Evolutionary conservation across 1,140 invertebrate genomes (phyloP).

Genomic region (Saccostrea glomerata): DNA sequence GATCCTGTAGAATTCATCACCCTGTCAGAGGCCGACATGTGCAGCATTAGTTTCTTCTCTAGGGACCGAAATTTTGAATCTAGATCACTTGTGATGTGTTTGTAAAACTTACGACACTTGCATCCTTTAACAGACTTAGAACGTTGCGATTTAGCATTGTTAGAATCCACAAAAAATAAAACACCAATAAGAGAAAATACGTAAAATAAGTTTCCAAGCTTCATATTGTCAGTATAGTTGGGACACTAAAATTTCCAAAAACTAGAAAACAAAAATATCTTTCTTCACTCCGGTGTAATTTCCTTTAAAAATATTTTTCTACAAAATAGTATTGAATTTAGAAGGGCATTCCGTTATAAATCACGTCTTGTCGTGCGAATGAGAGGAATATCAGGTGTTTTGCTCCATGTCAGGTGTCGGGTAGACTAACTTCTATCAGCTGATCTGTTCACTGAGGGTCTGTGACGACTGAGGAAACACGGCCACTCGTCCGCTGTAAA

Average conservation of each 20-base stretch:
- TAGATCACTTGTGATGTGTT: conserved; percentile 38
- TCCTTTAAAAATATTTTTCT: not conserved
- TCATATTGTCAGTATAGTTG: not conserved
- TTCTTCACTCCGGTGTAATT: not conserved
- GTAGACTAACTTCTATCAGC: conserved; percentile 3
- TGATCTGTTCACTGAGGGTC: not conserved
- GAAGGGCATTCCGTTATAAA: not conserved
- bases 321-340: not conserved
- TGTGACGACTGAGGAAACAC: conserved; percentile 8
- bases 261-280: not conserved
- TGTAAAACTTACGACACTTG: conserved; percentile 47
- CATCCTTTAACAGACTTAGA: conserved; percentile 25
- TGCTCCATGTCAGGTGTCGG: conserved; percentile 29
- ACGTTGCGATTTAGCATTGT: not conserved
- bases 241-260: not conserved
- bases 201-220: not conserved
- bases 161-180: not conserved
- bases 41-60: conserved; percentile 42
- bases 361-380: not conserved
- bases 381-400: conserved; percentile 2
- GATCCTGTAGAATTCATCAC: conserved; percentile 35
- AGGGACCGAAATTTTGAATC: conserved; percentile 45
- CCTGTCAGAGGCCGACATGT: conserved; percentile 21
- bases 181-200: not conserved
- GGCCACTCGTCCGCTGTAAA: conserved; percentile 10